Evolutionary conservation across 2,888 invertebrate species (phyloP), one percentile per base, ranked within the genome.

Genomic region (Ochropleura leucogaster): DNA sequence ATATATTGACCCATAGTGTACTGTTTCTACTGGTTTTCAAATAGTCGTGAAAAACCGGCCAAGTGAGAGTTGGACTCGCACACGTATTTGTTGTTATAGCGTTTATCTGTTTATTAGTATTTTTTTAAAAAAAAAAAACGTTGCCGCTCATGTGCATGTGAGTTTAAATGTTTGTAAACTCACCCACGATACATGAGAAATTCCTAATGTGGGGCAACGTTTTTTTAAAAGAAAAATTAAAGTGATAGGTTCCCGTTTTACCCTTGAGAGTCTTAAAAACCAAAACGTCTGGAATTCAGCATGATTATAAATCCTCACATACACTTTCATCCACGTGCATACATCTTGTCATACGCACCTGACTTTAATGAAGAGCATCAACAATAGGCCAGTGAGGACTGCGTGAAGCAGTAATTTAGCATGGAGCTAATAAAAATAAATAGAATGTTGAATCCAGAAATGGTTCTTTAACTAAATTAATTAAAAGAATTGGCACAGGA

Each of bases 1-100:
- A 80, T 74, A 70, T 70, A 74, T 74, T n/a, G 80, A 47, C 44
- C 53, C 53, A 30, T 12, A 53, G 46, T 40, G n/a, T 47, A 18
- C 12, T 57, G 8, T 30, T 30, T 30, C 30, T 9, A 42, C 3
- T 63, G 69, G 47, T 70, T 10, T 10, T 42, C 67, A 59, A 49
- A 44, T 42, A 4, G 5, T 59, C 14, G 47, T 40, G 20, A 12
- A 72, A n/a, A 57, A 30, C 1, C 30, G 1, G 30, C 1, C 30
- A 30, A 30, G 30, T 30, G 30, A 1, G 30, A 30, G 30, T 30
- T 3, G 30, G 30, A 30, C 1, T 30, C 30, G 30, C 30, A 3
- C 30, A 30, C 30, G 30, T 30, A 30, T 30, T 30, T 2, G 30
- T 30, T 30, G 30, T 30, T 30, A 30, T 30, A 30, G 30, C 30